phyloP scores from a whole-genome alignment of 2,113 vertebrate species.

The Eclectus roratus region DNA sequence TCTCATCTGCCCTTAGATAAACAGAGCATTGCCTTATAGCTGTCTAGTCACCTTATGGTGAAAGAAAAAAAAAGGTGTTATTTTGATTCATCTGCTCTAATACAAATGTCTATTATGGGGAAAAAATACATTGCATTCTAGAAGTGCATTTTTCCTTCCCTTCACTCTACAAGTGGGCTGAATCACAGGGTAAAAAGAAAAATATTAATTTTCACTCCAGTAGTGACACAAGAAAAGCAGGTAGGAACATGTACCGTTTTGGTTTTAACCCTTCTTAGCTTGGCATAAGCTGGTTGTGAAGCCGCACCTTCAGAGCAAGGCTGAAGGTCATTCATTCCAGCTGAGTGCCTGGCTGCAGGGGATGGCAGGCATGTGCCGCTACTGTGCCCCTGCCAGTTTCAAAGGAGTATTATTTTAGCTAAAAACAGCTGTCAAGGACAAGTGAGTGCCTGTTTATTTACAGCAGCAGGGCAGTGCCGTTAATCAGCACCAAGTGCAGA shows the following conservation, averaged over 20 bases:
- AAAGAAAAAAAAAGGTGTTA: not conserved
- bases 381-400: slow-evolving; percentile 6
- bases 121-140: not conserved
- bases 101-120: not conserved
- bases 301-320: not conserved
- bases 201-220: not conserved
- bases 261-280: not conserved
- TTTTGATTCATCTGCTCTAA: not conserved
- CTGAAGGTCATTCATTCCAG: not conserved
- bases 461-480: not conserved
- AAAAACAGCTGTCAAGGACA: slow-evolving; percentile 40
- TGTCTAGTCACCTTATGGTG: not conserved
- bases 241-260: rapidly evolving
- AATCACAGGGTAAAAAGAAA: not conserved
- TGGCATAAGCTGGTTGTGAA: not conserved
- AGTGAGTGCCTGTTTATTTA: slow-evolving; percentile 52
- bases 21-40: not conserved
- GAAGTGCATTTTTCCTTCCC: not conserved
- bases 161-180: not conserved
- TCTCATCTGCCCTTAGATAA: not conserved
- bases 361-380: not conserved
- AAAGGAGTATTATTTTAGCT: slow-evolving; percentile 1
- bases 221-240: not conserved
- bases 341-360: not conserved
- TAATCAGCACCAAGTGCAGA: not conserved